Evolutionary conservation across 2,113 vertebrate genomes (phyloP), one percentile per base, ranked within the genome.

Genomic region (Sisor rabdophorus): DNA sequence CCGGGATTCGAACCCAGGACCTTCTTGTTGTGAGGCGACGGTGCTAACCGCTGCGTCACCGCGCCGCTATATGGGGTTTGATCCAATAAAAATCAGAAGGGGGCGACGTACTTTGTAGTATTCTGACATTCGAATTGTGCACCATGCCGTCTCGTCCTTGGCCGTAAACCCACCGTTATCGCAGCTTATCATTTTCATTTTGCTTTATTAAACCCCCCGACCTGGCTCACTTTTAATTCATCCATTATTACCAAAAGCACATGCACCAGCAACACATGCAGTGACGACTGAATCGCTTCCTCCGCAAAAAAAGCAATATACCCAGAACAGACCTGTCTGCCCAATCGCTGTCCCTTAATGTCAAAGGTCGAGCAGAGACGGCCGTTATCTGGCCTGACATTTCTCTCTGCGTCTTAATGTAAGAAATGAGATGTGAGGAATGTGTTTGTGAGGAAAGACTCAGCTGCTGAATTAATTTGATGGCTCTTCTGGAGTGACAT

Each of bases 351-450:
- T 82, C 65, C 55, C 81, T 85, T 86, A 75, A 85, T 87, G 82
- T 86, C 85, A 85, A 79, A 56, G 60, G 71, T 71, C 69, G 65
- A 58, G 75, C 78, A 80, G 76, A 69, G 84, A 85, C 84, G 84
- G 83, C 32, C 77, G 78, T 89, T 89, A 89, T 90, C 86, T 87
- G 82, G 77, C 70, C 85, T 90, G 88, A 89, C 87, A 89, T 89
- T 89, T 90, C 78, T 88, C 81, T 82, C 80, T 60, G 82, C 84
- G 82, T 82, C 81, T 83, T 87, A 90, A 91, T 91, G 85, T 88
- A 87, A 88, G 74, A 77, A 79, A 83, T 68, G 82, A 83, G 79
- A 82, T 82, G 79, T 80, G 77, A 78, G 76, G 77, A 56, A 85
- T 82, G 81, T 85, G 65, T 82, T 84, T 81, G 81, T 80, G 83